A percentile compares a stretch with the other conserved stretches of the same genome.
Conservation (phyloP, 35 echinoderm and acorn worm species). For the Acanthaster planci region DNA sequence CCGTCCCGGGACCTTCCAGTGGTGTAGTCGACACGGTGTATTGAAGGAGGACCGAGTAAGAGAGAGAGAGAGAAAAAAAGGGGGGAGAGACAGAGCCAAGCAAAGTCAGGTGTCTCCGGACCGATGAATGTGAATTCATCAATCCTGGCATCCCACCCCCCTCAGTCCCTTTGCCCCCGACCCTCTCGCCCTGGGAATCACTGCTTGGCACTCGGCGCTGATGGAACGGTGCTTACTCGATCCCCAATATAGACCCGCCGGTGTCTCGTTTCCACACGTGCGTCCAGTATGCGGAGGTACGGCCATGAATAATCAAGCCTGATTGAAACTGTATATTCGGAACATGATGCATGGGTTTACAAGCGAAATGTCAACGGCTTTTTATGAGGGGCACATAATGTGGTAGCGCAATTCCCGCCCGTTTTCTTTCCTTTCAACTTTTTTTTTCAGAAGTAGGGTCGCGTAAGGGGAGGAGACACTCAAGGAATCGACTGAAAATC, state of each 20-base stretch:
- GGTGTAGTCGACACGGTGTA: neutral
- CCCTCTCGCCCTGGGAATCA: constrained; percentile 5
- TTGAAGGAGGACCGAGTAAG: too few species aligned
- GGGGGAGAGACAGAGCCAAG: neutral
- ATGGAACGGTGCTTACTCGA: neutral
- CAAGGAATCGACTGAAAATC: too few species aligned
- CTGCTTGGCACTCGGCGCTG: neutral
- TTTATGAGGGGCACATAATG: neutral
- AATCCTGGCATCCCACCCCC: too few species aligned
- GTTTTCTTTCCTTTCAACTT: neutral
- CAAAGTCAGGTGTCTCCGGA: constrained; percentile 8
- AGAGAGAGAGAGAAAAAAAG: too few species aligned
- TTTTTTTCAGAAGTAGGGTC: neutral
- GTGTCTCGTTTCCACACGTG: constrained; percentile 24
- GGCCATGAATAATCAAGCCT: neutral
- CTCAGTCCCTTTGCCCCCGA: neutral
- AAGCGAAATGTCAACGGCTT: constrained; percentile 22
- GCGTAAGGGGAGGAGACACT: too few species aligned
- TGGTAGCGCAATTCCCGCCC: neutral
- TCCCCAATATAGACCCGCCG: neutral
- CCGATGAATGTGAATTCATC: constrained; percentile 31
- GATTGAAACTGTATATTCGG: constrained; percentile 15
- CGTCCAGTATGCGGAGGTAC: constrained; percentile 13
- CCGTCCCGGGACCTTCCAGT: neutral
- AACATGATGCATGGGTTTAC: constrained; percentile 5